Evolutionary conservation across 2,113 vertebrate genomes (phyloP).

Genomic region (Loxodonta africana): DNA sequence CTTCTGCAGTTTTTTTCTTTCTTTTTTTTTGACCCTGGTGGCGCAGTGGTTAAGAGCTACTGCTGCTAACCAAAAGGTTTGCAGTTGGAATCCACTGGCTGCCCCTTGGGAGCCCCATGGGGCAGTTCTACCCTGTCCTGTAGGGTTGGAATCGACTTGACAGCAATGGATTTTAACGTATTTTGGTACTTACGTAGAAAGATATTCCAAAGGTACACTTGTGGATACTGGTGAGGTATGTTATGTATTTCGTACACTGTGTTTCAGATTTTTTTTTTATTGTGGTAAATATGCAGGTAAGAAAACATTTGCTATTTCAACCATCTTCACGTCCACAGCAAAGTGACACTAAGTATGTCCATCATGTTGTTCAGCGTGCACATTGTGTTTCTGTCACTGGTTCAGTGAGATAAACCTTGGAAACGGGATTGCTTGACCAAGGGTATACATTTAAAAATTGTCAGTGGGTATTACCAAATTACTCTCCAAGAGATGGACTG

Average conservation of each 20-base stretch:
- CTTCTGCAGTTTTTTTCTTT: not conserved
- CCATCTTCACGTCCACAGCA: not conserved
- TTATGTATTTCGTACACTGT: not conserved
- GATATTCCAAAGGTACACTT: not conserved
- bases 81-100: too few relatives aligned
- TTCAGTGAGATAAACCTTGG: constrained; percentile 12
- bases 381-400: not conserved
- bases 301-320: not conserved
- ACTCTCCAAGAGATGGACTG: not conserved
- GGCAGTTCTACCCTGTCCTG: too few relatives aligned
- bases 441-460: not conserved
- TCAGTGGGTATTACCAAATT: constrained; percentile 16
- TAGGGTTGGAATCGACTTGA: too few relatives aligned
- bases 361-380: not conserved
- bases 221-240: not conserved
- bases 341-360: not conserved
- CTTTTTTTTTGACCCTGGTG: not conserved
- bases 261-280: not conserved
- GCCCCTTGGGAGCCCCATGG: too few relatives aligned
- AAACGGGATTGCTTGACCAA: constrained; percentile 36
- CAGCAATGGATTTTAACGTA: not conserved
- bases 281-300: not conserved
- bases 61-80: too few relatives aligned
- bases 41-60: too few relatives aligned
- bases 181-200: not conserved